A percentile compares a stretch with the other conserved stretches of the same genome.
Conservation (phyloP, 2,888 invertebrate genomes). For the Temnothorax ravouxi region DNA sequence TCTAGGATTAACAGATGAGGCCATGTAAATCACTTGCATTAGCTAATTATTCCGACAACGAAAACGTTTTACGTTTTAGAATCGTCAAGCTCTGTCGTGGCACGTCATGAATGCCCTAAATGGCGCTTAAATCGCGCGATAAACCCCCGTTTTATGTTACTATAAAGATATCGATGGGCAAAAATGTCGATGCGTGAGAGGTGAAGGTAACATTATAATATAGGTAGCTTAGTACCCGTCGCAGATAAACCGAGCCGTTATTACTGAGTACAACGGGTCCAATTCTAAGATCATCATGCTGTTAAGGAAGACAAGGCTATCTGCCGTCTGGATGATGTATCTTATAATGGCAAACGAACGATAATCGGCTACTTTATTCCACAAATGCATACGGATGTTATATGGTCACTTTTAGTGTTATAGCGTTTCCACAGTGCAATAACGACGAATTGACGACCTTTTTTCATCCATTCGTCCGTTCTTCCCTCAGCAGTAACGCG, state of each 20-base stretch:
- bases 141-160: conserved; percentile 68
- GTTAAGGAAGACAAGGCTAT: conserved; percentile 66
- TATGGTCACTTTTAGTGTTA: conserved; percentile 54
- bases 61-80: conserved; percentile 57
- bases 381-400: conserved; percentile 57
- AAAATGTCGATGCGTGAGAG: conserved; percentile 65
- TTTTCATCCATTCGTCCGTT: conserved; percentile 20
- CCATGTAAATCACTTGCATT: not conserved
- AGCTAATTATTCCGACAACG: not conserved
- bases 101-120: conserved; percentile 60
- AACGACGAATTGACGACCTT: conserved; percentile 48
- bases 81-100: conserved; percentile 55
- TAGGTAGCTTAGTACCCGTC: conserved; percentile 50
- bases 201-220: conserved; percentile 49
- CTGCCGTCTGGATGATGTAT: conserved; percentile 61
- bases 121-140: conserved; percentile 70
- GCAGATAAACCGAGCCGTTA: conserved; percentile 70
- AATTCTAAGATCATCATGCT: conserved; percentile 73
- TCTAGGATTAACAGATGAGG: not conserved
- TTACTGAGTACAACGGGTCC: conserved; percentile 66
- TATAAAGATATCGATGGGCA: conserved; percentile 72
- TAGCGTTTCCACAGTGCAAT: conserved; percentile 33
- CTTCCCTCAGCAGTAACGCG: not conserved
- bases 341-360: conserved; percentile 64
- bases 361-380: conserved; percentile 70